phyloP scores from a whole-genome alignment of 2,888 invertebrate species.

The Tetropium fuscum region DNA sequence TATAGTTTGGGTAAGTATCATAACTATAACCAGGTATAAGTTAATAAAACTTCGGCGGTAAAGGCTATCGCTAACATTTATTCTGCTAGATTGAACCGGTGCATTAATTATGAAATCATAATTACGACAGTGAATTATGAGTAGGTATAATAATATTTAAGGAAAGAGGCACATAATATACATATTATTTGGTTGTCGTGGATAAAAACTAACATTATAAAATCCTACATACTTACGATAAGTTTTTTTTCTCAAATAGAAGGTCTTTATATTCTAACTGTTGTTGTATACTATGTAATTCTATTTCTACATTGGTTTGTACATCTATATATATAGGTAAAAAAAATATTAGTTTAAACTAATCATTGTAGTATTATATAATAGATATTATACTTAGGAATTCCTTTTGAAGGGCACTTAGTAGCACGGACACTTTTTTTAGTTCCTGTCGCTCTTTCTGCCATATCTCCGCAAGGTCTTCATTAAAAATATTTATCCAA shows the following conservation, averaged over 20 bases:
- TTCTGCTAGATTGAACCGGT: too few relatives aligned
- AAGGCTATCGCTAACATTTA: too few relatives aligned
- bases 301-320: conserved; percentile 24
- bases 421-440: conserved; percentile 42
- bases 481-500: conserved; percentile 48
- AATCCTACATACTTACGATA: conserved; percentile 16
- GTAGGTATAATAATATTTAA: too few relatives aligned
- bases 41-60: too few relatives aligned
- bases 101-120: too few relatives aligned
- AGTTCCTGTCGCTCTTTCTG: conserved; percentile 41
- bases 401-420: conserved; percentile 46
- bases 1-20: too few relatives aligned
- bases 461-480: conserved; percentile 40
- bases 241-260: conserved; percentile 20
- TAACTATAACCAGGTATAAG: too few relatives aligned
- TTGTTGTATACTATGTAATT: conserved; percentile 27
- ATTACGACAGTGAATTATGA: too few relatives aligned
- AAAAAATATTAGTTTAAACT: not conserved
- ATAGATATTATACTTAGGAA: conserved; percentile 39
- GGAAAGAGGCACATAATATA: too few relatives aligned
- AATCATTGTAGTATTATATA: not conserved
- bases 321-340: conserved; percentile 31
- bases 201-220: too few relatives aligned
- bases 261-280: conserved; percentile 31
- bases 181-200: too few relatives aligned